Conservation (phyloP, 2,888 invertebrate species). For the Epistrophella euchroma region DNA sequence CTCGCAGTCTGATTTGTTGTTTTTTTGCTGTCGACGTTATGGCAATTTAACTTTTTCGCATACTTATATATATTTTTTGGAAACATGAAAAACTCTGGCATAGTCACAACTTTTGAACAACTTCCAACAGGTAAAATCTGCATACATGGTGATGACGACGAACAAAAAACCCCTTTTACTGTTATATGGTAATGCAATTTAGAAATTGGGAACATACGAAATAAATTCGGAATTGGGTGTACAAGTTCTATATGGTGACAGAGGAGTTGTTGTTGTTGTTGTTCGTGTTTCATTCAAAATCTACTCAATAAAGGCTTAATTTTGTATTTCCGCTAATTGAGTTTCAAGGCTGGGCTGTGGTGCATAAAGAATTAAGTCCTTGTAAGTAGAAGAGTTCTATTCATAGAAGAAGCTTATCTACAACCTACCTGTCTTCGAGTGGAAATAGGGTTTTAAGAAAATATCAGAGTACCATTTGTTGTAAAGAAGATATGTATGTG, state of each 20-base stretch:
- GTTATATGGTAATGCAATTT: slow-evolving; percentile 34
- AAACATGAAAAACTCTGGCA: slow-evolving; percentile 45
- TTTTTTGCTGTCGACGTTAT: slow-evolving; percentile 34
- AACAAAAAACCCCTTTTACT: background rate
- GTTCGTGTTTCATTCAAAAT: slow-evolving; percentile 1
- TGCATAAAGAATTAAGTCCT: slow-evolving; percentile 10
- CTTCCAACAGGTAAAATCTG: slow-evolving; percentile 40
- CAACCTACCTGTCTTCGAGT: no score
- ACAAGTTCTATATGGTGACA: background rate
- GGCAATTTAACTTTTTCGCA: slow-evolving; percentile 66
- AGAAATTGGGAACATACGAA: slow-evolving; percentile 24
- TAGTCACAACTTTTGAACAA: slow-evolving; percentile 20
- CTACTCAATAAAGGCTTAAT: slow-evolving; percentile 13
- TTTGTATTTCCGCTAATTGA: slow-evolving; percentile 23
- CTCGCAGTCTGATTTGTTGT: background rate
- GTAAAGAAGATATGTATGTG: background rate
- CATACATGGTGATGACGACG: background rate
- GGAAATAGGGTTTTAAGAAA: background rate
- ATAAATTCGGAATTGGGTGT: slow-evolving; percentile 23
- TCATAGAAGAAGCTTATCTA: background rate
- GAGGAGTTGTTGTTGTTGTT: background rate
- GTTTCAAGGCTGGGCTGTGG: background rate
- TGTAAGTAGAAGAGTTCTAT: background rate
- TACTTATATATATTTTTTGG: slow-evolving; percentile 5
- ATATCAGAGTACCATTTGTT: background rate